Evolutionary conservation across 2,797 vertebrate species (phyloP), one percentile per base, ranked within the genome.

Genomic region (Chaenodraco wilsoni): DNA sequence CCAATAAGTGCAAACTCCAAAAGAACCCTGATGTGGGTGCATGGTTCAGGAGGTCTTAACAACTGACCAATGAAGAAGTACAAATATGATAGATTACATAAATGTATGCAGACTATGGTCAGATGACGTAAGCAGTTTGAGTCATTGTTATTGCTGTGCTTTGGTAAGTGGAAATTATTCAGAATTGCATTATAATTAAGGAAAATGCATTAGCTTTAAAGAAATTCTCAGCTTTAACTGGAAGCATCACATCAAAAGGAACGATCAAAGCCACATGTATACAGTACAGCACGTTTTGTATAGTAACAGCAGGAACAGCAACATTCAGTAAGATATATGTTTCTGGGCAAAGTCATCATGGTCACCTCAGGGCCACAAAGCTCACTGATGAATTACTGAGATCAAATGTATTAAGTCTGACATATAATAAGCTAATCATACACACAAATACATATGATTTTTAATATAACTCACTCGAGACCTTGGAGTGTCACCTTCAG

Each of bases 91-190:
- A 17, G 17, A 31, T 11, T 44, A 61, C 5, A 48, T 17, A 46
- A 58, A 65, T 50, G 19, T 1, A 60, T 10, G 44, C 50, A 27
- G 46, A 59, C 17, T 40, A 23, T 5, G 4, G 15, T 50, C 1
- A 67, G 62, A 72, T 51, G 14, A 62, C 7, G n/a, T 15, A 6
- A 77, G 60, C 49, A 3, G 46, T 48, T 72, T 72, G 31, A 68
- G 74, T 69, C 49, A 60, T 17, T 55, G 58, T 62, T 61, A 50
- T 41, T 21, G 58, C 61, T 79, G 51, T 52, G 63, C 10, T 81
- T 76, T 65, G 16, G 40, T 81, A 62, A 70, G 52, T 78, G 57
- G 58, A 72, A 5, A 66, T 70, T 79, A 74, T 66, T 87, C 43
- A 65, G 41, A 19, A 65, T 70, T 77, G 73, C 14, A 43, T 71